A percentile compares a stretch with the other conserved stretches of the same genome.
Conservation (phyloP, 1,140 invertebrate genomes). For the Caenorhabditis inopinata region DNA sequence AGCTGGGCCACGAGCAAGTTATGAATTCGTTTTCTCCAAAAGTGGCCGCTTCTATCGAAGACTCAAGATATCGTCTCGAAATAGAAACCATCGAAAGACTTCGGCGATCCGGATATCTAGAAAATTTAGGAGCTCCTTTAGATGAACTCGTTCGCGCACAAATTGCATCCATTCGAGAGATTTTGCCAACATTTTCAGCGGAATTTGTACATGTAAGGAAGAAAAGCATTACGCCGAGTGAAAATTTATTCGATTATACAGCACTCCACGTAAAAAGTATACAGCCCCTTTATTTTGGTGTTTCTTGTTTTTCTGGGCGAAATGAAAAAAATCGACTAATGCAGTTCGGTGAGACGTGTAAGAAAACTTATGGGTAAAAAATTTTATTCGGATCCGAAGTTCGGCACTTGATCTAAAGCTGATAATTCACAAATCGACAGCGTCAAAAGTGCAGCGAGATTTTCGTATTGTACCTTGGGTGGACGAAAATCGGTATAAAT, state of each 20-base stretch:
- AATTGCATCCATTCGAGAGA: slow-evolving; percentile 1
- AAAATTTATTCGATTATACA: background rate
- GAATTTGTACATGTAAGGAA: background rate
- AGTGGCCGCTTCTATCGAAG: background rate
- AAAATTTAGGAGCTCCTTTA: background rate
- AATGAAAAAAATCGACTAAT: too few relatives aligned
- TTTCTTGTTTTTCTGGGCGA: too few relatives aligned
- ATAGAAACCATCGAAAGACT: background rate
- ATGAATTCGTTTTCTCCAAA: background rate
- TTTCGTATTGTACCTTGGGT: too few relatives aligned
- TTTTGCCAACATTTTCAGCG: background rate
- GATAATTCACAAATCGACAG: too few relatives aligned
- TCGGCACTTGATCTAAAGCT: too few relatives aligned
- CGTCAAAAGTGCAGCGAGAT: too few relatives aligned
- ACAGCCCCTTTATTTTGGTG: too few relatives aligned
- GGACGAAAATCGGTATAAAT: too few relatives aligned
- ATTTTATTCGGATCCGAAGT: too few relatives aligned
- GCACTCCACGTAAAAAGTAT: too few relatives aligned
- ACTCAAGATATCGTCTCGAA: background rate
- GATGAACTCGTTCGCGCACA: background rate
- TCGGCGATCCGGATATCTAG: background rate
- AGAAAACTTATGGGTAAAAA: too few relatives aligned
- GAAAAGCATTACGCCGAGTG: background rate
- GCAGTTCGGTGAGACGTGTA: too few relatives aligned
- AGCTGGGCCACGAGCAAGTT: background rate